Evolutionary conservation across 2,888 invertebrate genomes (phyloP).

Genomic region (Empis stercorea): DNA sequence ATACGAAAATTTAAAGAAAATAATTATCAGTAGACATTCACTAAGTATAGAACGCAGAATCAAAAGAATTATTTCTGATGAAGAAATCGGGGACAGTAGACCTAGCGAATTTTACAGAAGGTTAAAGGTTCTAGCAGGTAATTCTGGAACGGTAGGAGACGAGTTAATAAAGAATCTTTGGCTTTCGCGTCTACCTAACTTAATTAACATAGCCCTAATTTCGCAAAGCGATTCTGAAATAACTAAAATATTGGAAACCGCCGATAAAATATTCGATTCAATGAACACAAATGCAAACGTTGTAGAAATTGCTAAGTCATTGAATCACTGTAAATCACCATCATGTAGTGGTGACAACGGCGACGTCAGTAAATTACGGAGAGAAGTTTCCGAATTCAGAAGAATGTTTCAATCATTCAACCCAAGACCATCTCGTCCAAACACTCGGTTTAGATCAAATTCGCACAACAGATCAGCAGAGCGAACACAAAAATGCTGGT

Average conservation of each 20-base stretch:
- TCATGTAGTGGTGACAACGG: no score
- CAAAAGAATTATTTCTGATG: background rate
- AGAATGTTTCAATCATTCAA: no score
- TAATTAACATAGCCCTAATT: background rate
- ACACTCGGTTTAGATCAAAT: no score
- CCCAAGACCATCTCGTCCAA: no score
- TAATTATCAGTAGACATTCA: background rate
- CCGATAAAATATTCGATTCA: no score
- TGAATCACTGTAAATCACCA: no score
- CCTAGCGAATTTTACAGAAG: background rate
- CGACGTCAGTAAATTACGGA: no score
- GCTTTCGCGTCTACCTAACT: background rate
- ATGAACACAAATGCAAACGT: no score
- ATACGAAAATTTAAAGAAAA: background rate
- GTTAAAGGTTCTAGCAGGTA: background rate
- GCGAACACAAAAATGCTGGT: background rate
- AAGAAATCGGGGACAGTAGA: background rate
- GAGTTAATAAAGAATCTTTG: background rate
- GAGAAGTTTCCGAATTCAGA: no score
- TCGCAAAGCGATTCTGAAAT: no score
- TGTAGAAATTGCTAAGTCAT: no score
- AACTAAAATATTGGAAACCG: no score
- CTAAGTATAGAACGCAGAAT: background rate
- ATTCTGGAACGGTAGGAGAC: background rate
- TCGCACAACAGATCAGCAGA: background rate